Percentiles rank a stretch among this genome's conserved stretches.
These are phyloP conservation scores for Euphydryas editha DNA, from an alignment of 2,888 invertebrate species.

Conservation along the genomic window DNA sequence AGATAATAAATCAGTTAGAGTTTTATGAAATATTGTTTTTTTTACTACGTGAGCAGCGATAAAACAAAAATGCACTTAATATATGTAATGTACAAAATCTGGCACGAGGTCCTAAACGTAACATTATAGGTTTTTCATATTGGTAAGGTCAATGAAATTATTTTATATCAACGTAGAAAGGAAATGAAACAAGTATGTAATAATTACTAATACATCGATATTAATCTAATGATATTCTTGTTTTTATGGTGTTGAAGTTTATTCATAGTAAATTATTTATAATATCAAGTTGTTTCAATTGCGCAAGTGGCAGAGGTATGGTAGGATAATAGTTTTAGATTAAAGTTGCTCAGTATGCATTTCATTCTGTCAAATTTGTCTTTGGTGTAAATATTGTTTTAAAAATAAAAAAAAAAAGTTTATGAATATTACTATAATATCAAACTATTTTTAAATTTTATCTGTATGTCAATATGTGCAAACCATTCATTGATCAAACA, in stretches of 20 bases:
- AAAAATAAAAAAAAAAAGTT: no score
- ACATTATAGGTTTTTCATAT: constrained; percentile 57
- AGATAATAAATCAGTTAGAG: constrained; percentile 25
- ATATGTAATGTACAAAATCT: constrained; percentile 69
- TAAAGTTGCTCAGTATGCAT: no score
- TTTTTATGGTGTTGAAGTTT: neutral
- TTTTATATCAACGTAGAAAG: constrained; percentile 43
- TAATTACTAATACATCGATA: neutral
- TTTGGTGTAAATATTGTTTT: no score
- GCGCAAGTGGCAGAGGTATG: no score
- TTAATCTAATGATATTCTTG: neutral
- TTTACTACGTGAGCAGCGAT: neutral
- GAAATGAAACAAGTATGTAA: constrained; percentile 17
- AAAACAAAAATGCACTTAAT: constrained; percentile 40
- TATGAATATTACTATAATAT: no score
- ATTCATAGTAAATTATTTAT: no score
- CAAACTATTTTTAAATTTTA: no score
- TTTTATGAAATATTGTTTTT: constrained; percentile 18
- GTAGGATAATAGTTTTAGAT: no score
- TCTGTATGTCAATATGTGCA: no score
- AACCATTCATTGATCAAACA: no score
- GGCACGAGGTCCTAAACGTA: constrained; percentile 69
- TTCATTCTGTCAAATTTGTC: no score
- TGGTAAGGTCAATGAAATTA: constrained; percentile 61
- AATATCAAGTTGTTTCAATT: no score